A percentile compares a stretch with the other conserved stretches of the same genome.
Evolutionary conservation across 2,888 invertebrate species (phyloP).

Genomic region (Diaprepes abbreviatus): DNA sequence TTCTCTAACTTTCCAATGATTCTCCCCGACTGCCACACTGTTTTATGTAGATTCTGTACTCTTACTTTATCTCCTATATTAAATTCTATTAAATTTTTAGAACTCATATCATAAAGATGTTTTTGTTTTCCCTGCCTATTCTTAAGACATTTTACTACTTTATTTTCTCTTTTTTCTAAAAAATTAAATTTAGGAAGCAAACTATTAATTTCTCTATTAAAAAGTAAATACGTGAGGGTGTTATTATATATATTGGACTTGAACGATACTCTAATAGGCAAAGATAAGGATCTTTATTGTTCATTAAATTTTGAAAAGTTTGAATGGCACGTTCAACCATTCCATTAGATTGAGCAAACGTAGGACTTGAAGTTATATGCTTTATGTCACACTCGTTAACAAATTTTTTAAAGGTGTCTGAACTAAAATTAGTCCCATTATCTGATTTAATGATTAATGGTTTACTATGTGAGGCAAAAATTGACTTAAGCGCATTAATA

Average conservation of each 20-base stretch:
- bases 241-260: not conserved
- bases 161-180: not conserved
- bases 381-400: not conserved
- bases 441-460: no score
- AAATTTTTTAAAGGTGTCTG: not conserved
- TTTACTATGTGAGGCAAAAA: no score
- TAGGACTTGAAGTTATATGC: not conserved
- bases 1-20: not conserved
- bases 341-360: not conserved
- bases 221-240: not conserved
- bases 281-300: no score
- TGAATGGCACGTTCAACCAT: not conserved
- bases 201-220: not conserved
- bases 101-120: not conserved
- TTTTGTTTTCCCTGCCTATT: not conserved
- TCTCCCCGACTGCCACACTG: not conserved
- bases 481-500: no score
- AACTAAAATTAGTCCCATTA: not conserved
- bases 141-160: not conserved
- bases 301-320: not conserved
- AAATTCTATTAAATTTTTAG: not conserved
- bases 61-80: not conserved
- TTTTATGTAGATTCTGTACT: not conserved
- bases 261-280: not conserved
- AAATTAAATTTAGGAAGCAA: not conserved